These are phyloP conservation scores for Brachyptera risi DNA, from an alignment of 2,888 invertebrate genomes.

Conservation along the genomic window DNA sequence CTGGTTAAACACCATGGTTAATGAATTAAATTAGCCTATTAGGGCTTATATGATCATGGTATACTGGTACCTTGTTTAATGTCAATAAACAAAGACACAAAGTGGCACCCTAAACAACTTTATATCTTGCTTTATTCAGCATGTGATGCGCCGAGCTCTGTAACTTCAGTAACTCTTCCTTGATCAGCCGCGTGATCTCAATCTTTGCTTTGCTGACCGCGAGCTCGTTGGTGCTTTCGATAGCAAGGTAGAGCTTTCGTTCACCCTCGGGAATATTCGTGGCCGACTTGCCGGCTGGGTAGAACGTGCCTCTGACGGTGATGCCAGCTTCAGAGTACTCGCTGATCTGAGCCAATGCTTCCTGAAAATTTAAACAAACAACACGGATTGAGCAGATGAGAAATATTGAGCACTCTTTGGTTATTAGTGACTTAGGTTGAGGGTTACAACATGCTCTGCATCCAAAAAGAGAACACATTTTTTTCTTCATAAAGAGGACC, in stretches of 20 bases:
- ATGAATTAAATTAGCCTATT: too few relatives aligned
- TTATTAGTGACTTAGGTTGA: too few relatives aligned
- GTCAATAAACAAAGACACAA: too few relatives aligned
- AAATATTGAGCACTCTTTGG: too few relatives aligned
- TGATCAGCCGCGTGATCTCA: slow-evolving; percentile 95
- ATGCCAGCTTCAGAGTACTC: slow-evolving; percentile 99
- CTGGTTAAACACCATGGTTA: too few relatives aligned
- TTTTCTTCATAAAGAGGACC: too few relatives aligned
- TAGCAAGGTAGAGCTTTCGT: slow-evolving; percentile 94
- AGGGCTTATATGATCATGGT: too few relatives aligned
- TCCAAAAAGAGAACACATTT: too few relatives aligned
- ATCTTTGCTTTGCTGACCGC: slow-evolving; percentile 94
- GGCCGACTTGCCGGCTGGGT: slow-evolving; percentile 83
- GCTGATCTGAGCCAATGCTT: slow-evolving; percentile 95
- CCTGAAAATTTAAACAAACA: slow-evolving; percentile 63
- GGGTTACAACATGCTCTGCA: too few relatives aligned
- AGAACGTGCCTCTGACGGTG: slow-evolving; percentile 92
- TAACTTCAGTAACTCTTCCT: slow-evolving; percentile 93
- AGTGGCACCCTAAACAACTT: slow-evolving; percentile 70
- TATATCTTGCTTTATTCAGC: slow-evolving; percentile 89
- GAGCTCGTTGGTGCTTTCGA: slow-evolving; percentile 95
- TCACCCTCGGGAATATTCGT: slow-evolving; percentile 72
- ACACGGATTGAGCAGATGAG: too few relatives aligned
- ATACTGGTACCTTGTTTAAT: too few relatives aligned
- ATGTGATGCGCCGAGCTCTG: slow-evolving; percentile 82